Evolutionary conservation across 2,113 vertebrate species (phyloP).

Genomic region (Aegypius monachus): DNA sequence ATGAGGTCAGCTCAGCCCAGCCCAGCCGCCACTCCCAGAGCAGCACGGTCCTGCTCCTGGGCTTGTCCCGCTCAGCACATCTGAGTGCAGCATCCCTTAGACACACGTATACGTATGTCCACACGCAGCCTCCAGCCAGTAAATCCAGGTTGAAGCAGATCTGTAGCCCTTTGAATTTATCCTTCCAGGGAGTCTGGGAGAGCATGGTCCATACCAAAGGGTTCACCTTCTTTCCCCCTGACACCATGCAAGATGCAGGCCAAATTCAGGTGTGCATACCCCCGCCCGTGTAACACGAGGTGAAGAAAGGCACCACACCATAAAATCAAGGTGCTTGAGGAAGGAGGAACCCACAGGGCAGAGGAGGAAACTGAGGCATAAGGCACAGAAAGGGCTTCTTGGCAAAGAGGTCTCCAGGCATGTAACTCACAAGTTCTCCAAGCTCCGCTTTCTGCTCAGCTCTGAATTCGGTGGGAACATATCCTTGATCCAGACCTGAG

Average conservation of each 20-base stretch:
- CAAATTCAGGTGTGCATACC: not conserved
- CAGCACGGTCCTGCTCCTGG: fast-evolving
- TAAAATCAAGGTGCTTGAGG: not conserved
- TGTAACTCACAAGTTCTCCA: not conserved
- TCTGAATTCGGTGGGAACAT: not conserved
- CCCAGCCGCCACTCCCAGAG: fast-evolving
- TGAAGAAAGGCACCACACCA: not conserved
- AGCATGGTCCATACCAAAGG: not conserved
- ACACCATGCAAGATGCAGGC: not conserved
- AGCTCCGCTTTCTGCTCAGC: not conserved
- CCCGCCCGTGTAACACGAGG: not conserved
- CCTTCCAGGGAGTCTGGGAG: not conserved
- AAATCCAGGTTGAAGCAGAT: not conserved
- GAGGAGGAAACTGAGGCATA: not conserved
- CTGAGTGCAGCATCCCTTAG: not conserved
- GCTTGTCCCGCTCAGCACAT: fast-evolving
- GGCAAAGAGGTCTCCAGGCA: not conserved
- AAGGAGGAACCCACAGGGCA: not conserved
- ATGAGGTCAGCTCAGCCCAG: conserved; percentile 79
- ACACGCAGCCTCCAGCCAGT: not conserved
- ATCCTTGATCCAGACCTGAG: not conserved
- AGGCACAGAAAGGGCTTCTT: not conserved
- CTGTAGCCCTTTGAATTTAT: not conserved
- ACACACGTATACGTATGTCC: fast-evolving
- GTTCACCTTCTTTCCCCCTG: not conserved